Percentiles rank a stretch among this genome's conserved stretches.
These are phyloP conservation scores for Onychostoma macrolepis DNA, from an alignment of 2,113 vertebrate species.

Conservation along the genomic window DNA sequence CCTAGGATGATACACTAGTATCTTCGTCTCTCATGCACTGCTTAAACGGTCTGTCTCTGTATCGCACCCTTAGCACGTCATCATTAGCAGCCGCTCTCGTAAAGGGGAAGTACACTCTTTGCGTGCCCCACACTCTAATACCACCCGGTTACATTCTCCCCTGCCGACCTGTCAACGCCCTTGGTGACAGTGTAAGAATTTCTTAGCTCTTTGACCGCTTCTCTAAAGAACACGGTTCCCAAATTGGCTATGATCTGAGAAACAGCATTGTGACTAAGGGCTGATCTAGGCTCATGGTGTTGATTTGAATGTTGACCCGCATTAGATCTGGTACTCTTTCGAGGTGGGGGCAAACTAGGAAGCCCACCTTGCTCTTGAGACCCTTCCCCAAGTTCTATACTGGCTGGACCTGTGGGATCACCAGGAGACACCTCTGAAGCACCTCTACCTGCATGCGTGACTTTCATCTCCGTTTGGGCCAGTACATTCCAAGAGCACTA, in stretches of 20 bases:
- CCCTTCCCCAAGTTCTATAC: background rate
- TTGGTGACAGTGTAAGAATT: background rate
- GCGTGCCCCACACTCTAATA: too few relatives aligned
- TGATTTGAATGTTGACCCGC: slow-evolving; percentile 1
- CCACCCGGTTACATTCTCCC: too few relatives aligned
- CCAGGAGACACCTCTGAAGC: too few relatives aligned
- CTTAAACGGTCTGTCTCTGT: too few relatives aligned
- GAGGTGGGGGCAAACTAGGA: background rate
- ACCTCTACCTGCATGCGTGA: background rate
- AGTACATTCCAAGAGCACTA: background rate
- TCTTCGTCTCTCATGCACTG: too few relatives aligned
- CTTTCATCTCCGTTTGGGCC: background rate
- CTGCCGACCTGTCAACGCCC: background rate
- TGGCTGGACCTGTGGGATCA: background rate
- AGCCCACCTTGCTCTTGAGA: background rate
- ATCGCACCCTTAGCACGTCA: too few relatives aligned
- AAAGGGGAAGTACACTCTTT: too few relatives aligned
- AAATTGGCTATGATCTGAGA: background rate
- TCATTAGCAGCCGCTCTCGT: too few relatives aligned
- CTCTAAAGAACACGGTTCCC: background rate
- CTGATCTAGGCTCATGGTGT: slow-evolving; percentile 20
- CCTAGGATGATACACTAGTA: too few relatives aligned
- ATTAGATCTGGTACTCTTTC: background rate
- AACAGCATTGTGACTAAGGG: background rate
- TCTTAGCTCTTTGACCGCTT: background rate